Conservation (phyloP, 2,113 vertebrate genomes). For the Mastomys coucha region DNA sequence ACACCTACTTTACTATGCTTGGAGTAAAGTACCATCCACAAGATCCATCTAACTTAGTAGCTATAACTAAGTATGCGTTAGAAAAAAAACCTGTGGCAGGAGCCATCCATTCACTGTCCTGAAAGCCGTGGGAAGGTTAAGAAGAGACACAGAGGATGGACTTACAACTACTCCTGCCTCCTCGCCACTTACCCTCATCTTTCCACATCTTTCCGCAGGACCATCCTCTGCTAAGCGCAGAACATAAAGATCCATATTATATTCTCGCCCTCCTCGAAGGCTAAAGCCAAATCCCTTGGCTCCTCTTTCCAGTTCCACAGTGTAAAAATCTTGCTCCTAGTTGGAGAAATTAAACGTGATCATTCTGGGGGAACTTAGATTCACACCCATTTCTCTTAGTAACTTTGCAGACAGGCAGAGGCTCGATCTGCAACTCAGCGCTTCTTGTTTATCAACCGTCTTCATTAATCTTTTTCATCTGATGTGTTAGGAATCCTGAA, state of each 20-base stretch:
- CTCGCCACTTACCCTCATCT: slow-evolving; percentile 93
- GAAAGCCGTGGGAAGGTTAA: neutral
- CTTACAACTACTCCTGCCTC: no score
- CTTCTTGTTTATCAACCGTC: neutral
- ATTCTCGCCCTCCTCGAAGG: slow-evolving; percentile 97
- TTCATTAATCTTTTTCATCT: slow-evolving; percentile 9
- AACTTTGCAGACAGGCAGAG: neutral
- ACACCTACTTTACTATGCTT: neutral
- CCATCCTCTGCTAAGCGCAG: slow-evolving; percentile 97
- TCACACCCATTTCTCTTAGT: neutral
- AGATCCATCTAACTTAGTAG: neutral
- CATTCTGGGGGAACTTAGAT: neutral
- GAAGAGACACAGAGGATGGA: neutral
- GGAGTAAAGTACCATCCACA: neutral
- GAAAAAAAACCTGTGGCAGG: neutral
- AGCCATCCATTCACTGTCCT: neutral
- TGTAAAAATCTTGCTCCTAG: slow-evolving; percentile 96
- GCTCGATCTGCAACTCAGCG: neutral
- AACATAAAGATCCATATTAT: slow-evolving; percentile 99
- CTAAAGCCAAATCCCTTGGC: slow-evolving; percentile 99
- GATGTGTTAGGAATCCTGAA: neutral
- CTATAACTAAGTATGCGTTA: neutral
- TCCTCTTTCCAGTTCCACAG: slow-evolving; percentile 98
- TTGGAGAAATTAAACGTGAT: slow-evolving; percentile 67
- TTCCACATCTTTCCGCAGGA: slow-evolving; percentile 96